phyloP scores from a whole-genome alignment of 2,888 invertebrate genomes.

The Nebria brevicollis region DNA sequence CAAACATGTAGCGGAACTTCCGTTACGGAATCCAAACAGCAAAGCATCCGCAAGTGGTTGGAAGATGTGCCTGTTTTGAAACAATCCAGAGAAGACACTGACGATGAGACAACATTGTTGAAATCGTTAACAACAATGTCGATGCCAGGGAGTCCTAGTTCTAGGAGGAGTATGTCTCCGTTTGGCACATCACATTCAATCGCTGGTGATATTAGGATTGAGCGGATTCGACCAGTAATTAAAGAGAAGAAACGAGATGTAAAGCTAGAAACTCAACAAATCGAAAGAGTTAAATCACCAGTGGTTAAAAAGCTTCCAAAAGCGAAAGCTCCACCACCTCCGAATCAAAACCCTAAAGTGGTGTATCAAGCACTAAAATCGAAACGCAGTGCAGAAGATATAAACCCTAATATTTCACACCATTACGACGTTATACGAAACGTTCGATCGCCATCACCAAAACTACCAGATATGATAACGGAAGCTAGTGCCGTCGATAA shows the following conservation, averaged over 20 bases:
- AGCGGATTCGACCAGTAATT: not conserved
- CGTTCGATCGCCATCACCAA: conserved; percentile 26
- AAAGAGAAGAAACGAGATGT: not conserved
- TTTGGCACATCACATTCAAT: not conserved
- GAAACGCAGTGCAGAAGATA: conserved; percentile 21
- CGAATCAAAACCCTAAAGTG: conserved; percentile 56
- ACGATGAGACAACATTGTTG: conserved; percentile 25
- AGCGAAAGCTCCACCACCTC: conserved; percentile 59
- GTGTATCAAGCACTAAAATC: conserved; percentile 35
- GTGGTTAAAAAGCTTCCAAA: conserved; percentile 61
- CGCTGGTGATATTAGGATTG: not conserved
- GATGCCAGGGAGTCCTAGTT: conserved; percentile 21
- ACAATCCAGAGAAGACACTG: conserved; percentile 41
- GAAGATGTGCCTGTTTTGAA: conserved; percentile 73
- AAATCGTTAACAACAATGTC: conserved; percentile 24
- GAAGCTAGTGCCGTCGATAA: conserved; percentile 71
- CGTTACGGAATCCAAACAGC: conserved; percentile 77
- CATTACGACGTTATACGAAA: conserved; percentile 40
- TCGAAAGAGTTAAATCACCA: conserved; percentile 56
- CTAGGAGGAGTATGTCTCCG: conserved; percentile 29
- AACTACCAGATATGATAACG: conserved; percentile 71
- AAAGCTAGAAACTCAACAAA: not conserved
- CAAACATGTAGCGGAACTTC: conserved; percentile 66
- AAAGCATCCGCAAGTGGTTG: conserved; percentile 79
- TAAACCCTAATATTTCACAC: conserved; percentile 32